Conservation (phyloP, 2,888 invertebrate species). For the Schizaphis graminum region DNA sequence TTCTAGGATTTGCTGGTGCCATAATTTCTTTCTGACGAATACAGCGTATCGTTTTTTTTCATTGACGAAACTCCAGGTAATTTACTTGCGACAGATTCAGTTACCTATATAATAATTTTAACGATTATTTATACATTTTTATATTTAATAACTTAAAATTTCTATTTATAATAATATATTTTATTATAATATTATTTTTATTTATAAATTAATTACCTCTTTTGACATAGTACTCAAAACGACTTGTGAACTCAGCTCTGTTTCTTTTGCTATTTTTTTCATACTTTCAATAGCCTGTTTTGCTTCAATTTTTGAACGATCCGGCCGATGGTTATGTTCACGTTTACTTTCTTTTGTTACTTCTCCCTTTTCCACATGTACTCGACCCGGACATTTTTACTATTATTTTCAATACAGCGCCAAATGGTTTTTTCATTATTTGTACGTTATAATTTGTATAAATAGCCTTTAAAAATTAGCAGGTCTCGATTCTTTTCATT, state of each 20-base stretch:
- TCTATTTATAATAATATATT: neutral
- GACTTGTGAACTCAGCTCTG: too few relatives aligned
- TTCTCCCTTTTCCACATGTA: conserved; percentile 7
- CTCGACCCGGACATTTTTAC: conserved; percentile 6
- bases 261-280: too few relatives aligned
- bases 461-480: conserved; percentile 27
- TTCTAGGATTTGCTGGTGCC: conserved; percentile 2
- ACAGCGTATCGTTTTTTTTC: neutral
- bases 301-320: neutral
- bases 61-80: conserved; percentile 18
- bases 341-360: conserved; percentile 1
- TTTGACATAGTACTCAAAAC: too few relatives aligned
- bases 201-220: too few relatives aligned
- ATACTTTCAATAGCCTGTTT: neutral
- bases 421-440: conserved; percentile 16
- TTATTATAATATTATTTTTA: neutral
- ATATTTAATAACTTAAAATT: neutral
- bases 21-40: conserved; percentile 3
- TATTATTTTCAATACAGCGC: conserved; percentile 19
- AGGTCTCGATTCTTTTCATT: conserved; percentile 26
- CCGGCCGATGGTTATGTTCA: too few relatives aligned
- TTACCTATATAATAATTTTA: conserved; percentile 4
- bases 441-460: conserved; percentile 11
- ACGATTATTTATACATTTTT: neutral
- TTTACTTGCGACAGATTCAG: conserved; percentile 1